Conservation (phyloP, 1,140 invertebrate genomes). For the Drosophila chauvacae region DNA sequence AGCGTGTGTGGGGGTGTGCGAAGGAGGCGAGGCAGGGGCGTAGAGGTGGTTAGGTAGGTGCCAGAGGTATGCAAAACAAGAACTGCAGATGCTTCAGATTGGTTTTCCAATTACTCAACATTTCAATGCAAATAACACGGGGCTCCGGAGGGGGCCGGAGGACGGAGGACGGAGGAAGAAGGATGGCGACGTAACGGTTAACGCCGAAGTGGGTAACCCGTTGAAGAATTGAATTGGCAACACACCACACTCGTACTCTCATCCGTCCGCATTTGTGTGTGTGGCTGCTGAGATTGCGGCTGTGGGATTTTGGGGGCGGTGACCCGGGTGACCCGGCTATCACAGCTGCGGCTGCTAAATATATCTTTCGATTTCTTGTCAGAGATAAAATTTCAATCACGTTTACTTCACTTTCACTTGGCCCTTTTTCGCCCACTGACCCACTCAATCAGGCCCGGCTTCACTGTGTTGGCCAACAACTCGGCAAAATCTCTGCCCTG, state of each 20-base stretch:
- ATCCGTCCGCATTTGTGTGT: slow-evolving; percentile 32
- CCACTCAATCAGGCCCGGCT: slow-evolving; percentile 34
- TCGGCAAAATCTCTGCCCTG: neutral
- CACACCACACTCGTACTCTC: slow-evolving; percentile 11
- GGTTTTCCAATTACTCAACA: slow-evolving; percentile 82
- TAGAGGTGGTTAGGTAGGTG: slow-evolving; percentile 34
- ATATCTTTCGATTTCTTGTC: slow-evolving; percentile 65
- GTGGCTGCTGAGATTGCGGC: slow-evolving; percentile 33
- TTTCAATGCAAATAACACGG: slow-evolving; percentile 77
- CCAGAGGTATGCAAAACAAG: slow-evolving; percentile 76
- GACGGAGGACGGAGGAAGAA: slow-evolving; percentile 6
- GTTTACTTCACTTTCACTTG: slow-evolving; percentile 71
- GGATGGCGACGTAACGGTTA: slow-evolving; percentile 47
- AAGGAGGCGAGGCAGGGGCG: neutral
- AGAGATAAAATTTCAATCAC: slow-evolving; percentile 81
- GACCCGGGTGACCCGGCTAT: slow-evolving; percentile 32
- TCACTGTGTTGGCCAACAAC: slow-evolving; percentile 24
- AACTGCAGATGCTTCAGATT: slow-evolving; percentile 81
- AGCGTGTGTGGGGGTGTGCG: neutral
- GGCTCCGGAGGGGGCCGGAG: neutral
- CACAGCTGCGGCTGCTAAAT: slow-evolving; percentile 53
- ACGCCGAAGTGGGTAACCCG: slow-evolving; percentile 44
- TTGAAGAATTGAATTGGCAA: slow-evolving; percentile 46
- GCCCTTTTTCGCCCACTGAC: slow-evolving; percentile 40
- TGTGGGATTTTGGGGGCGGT: slow-evolving; percentile 24